Base-by-base conservation (phyloP, 1,140 invertebrate species). In the Ylistrum balloti region DNA sequence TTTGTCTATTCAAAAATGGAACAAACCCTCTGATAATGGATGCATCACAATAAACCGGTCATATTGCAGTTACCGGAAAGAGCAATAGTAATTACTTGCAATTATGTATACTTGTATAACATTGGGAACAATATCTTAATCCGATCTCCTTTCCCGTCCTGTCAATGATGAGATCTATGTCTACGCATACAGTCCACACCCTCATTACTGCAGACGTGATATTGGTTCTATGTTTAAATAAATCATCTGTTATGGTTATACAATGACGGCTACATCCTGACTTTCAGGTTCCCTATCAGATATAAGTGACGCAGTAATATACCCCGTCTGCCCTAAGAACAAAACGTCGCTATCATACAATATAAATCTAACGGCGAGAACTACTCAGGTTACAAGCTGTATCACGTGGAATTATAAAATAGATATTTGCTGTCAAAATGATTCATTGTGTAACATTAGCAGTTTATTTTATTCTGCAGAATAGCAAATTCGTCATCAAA, bases 401-500 rank as follows among this genome's bases (percentile, higher is more conserved):
- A 28, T 74, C 56, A 11, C n/a, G 56, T 74, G 56, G 56, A 28
- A 74, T 74, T 28, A 74, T 74, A 74, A 28, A 28, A 28, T 74
- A 28, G 56, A 5, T n/a, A 74, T 74, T 74, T 74, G 2, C 56
- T 74, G 56, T 74, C 56, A 28, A 74, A 74, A n/a, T 74, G 11
- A 74, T n/a, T 74, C n/a, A 74, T 74, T 74, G 56, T 28, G n/a
- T n/a, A 74, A 74, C 56, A 74, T 74, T 28, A 74, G 17, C 56
- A 74, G 22, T 74, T 74, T 74, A 28, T n/a, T 74, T n/a, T n/a
- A 9, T 74, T 74, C 56, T 74, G 28, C 56, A 5, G 11, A 74
- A 74, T 5, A 74, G n/a, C 56, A 74, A 74, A 74, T 74, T 74
- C n/a, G 28, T 74, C 56, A 74, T 74, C n/a, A n/a, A 28, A 1